Conservation (phyloP, 2,888 invertebrate species). For the Geophilus truncorum region DNA sequence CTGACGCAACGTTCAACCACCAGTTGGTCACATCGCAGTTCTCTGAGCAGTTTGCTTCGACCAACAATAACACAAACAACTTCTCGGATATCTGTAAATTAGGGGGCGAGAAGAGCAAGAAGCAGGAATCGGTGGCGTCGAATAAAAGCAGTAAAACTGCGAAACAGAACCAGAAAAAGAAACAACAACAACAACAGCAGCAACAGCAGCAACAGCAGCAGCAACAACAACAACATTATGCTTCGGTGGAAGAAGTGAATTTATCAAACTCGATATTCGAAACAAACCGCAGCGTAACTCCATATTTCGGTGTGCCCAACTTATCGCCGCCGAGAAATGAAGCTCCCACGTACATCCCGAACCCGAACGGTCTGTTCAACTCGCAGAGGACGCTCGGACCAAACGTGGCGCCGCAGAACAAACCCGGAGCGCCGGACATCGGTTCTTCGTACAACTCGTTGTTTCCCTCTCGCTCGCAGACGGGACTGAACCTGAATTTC, state of each 20-base stretch:
- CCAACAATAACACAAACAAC: background rate
- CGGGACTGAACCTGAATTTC: slow-evolving; percentile 46
- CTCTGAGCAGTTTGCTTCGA: background rate
- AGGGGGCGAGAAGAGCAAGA: background rate
- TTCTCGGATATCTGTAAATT: background rate
- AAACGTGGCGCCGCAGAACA: slow-evolving; percentile 42
- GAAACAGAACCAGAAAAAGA: background rate
- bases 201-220: slow-evolving; percentile 36
- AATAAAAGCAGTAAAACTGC: background rate
- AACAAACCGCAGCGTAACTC: slow-evolving; percentile 44
- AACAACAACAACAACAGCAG: slow-evolving; percentile 33
- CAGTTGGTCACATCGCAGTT: background rate
- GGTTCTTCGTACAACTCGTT: slow-evolving; percentile 43
- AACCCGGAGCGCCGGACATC: slow-evolving; percentile 38
- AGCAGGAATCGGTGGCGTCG: background rate
- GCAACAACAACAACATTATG: slow-evolving; percentile 34
- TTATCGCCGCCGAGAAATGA: slow-evolving; percentile 45
- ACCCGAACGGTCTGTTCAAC: slow-evolving; percentile 43
- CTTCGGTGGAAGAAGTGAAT: slow-evolving; percentile 42
- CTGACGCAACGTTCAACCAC: background rate
- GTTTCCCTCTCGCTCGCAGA: slow-evolving; percentile 45
- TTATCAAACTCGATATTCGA: slow-evolving; percentile 43
- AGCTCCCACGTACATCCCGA: slow-evolving; percentile 44
- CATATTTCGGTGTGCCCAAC: slow-evolving; percentile 45
- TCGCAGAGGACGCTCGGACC: slow-evolving; percentile 42